phyloP scores from a whole-genome alignment of 2,888 invertebrate genomes.

The Drosophila conformis region DNA sequence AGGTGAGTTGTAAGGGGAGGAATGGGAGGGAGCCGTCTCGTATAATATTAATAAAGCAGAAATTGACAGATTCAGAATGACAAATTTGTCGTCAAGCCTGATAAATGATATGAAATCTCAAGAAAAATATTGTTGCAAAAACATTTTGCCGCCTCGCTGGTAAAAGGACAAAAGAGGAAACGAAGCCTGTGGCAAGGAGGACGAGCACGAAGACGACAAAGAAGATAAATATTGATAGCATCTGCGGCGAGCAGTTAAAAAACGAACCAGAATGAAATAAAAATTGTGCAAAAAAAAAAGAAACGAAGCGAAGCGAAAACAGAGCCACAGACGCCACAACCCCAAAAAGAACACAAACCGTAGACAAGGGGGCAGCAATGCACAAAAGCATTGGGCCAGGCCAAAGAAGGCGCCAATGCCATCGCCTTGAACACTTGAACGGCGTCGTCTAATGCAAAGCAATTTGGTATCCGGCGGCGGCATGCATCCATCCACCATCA shows the following conservation, averaged over 20 bases:
- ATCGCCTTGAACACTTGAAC: constrained; percentile 52
- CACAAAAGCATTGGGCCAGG: constrained; percentile 32
- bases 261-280: constrained; percentile 60
- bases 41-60: constrained; percentile 82
- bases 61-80: constrained; percentile 83
- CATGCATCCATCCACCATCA: constrained; percentile 3
- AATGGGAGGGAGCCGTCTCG: constrained; percentile 30
- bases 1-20: constrained; percentile 1
- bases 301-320: constrained; percentile 25
- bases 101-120: constrained; percentile 81
- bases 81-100: constrained; percentile 83
- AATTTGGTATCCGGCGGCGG: constrained; percentile 59
- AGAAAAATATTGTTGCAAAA: constrained; percentile 72
- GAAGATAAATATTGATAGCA: constrained; percentile 79
- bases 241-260: constrained; percentile 69
- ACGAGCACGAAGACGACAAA: constrained; percentile 2
- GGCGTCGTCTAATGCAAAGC: constrained; percentile 70
- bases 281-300: constrained; percentile 45
- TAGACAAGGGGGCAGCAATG: constrained; percentile 1
- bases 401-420: constrained; percentile 25
- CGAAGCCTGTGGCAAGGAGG: constrained; percentile 32
- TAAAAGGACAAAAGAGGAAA: constrained; percentile 47
- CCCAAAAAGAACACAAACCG: constrained; percentile 11
- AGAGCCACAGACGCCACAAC: constrained; percentile 12
- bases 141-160: constrained; percentile 41